phyloP scores from a whole-genome alignment of 2,113 vertebrate species.

The Urocynchramus pylzowi region DNA sequence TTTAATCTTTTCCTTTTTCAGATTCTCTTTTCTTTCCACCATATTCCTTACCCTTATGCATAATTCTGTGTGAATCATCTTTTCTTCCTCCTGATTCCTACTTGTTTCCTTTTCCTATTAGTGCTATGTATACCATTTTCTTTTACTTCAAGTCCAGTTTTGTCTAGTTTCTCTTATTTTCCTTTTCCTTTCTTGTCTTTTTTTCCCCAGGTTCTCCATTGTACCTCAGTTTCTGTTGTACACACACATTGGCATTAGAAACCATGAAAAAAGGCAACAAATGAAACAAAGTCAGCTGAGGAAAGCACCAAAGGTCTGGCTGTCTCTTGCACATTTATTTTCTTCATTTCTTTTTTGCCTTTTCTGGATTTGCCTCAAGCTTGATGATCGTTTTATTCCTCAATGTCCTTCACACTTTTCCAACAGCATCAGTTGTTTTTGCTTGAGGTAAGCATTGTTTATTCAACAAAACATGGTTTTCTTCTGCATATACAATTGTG shows the following conservation, averaged over 20 bases:
- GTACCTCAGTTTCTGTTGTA: background rate
- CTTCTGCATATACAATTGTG: background rate
- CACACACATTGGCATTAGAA: background rate
- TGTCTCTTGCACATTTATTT: background rate
- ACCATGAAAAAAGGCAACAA: background rate
- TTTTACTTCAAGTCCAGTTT: background rate
- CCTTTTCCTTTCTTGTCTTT: background rate
- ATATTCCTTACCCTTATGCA: background rate
- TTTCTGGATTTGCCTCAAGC: background rate
- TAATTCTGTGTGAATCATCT: background rate
- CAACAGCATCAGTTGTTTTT: background rate
- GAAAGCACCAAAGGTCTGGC: background rate
- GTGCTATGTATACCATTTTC: background rate
- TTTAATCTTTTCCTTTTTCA: background rate
- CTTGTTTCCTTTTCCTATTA: background rate
- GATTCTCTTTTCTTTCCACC: background rate
- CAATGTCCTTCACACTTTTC: background rate
- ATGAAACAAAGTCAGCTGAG: background rate
- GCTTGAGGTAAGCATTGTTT: background rate
- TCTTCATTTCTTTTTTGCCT: background rate
- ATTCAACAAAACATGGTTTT: background rate
- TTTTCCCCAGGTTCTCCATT: rapidly evolving
- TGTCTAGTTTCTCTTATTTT: background rate
- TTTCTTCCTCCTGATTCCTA: background rate
- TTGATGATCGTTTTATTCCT: rapidly evolving